Base-by-base conservation (phyloP, 2,797 vertebrate genomes). In the Toxotes lorentzi region DNA sequence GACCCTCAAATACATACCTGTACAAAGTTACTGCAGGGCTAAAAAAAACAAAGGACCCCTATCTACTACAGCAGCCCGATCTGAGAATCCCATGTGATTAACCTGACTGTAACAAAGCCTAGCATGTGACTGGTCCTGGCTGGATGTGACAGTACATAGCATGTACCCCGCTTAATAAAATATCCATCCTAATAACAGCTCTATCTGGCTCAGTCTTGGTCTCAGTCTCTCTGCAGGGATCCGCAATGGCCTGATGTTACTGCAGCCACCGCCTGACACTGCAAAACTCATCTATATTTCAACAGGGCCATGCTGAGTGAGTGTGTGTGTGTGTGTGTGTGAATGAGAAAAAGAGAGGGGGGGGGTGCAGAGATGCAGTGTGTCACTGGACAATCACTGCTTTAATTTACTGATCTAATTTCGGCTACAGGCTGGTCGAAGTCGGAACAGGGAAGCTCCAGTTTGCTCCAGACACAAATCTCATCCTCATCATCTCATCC, bases 271-370 rank as follows among this genome's bases (percentile, higher is more conserved):
- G 64, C 58, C 76, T 75, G 85, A 86, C 77, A 74, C 78, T 68
- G 73, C 74, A 77, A 66, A 59, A 56, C 82, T 90, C 86, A 89
- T 90, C 75, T 87, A 86, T 82, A 85, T 88, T 89, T 85, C 79
- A 89, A 41, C 2, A 79, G 40, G 59, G 14, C 35, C 35, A 63
- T 60, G 70, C 24, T 70, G 68, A 48, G 23, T 24, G 41, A 62
- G 66, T 71, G 68, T 50, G 57, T 71, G 75, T 54, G 23, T 41
- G n/a, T 13, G 69, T 53, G 34, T 23, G 67, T 65, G 57, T 63
- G 57, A n/a, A 32, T 51, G 66, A 10, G 38, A 17, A 40, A 40
- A 16, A 8, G 24, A 59, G 32, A 21, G 59, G 2, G 12, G 45
- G 56, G 1, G 35, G n/a, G 30, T 30, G 27, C 27, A 60, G 13